phyloP scores from a whole-genome alignment of 2,797 vertebrate genomes.

The Crocidura indochinensis region DNA sequence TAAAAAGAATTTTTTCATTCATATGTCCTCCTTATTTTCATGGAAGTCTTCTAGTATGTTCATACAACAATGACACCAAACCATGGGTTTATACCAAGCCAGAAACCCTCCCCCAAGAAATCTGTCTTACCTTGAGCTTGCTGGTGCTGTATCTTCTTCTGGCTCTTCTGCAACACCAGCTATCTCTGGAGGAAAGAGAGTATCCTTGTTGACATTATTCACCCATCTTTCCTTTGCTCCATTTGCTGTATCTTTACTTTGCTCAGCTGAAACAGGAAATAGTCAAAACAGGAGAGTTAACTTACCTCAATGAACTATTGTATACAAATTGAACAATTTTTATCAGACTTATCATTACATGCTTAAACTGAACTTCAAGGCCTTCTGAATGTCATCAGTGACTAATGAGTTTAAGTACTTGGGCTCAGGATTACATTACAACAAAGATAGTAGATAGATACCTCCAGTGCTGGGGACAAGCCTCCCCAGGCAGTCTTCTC shows the following conservation, averaged over 20 bases:
- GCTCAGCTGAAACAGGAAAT: conserved; percentile 92
- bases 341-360: not conserved
- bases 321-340: no score
- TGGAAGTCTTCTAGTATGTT: not conserved
- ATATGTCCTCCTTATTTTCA: no score
- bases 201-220: conserved; percentile 92
- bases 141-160: conserved; percentile 72
- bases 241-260: conserved; percentile 89
- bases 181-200: conserved; percentile 90
- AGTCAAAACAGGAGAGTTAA: conserved; percentile 74
- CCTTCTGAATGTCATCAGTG: not conserved
- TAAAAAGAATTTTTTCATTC: not conserved
- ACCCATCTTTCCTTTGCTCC: conserved; percentile 91
- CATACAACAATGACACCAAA: not conserved
- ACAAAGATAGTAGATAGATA: conserved; percentile 18
- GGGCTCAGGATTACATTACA: not conserved
- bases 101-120: not conserved
- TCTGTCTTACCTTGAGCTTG: conserved; percentile 83
- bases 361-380: conserved; percentile 37
- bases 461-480: no score
- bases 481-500: no score
- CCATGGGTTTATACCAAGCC: not conserved
- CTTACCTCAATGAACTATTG: conserved; percentile 23
- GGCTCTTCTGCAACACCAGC: conserved; percentile 89
- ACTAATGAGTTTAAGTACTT: not conserved